These are phyloP conservation scores for Anableps anableps DNA, from an alignment of 2,797 vertebrate genomes.

Conservation along the genomic window DNA sequence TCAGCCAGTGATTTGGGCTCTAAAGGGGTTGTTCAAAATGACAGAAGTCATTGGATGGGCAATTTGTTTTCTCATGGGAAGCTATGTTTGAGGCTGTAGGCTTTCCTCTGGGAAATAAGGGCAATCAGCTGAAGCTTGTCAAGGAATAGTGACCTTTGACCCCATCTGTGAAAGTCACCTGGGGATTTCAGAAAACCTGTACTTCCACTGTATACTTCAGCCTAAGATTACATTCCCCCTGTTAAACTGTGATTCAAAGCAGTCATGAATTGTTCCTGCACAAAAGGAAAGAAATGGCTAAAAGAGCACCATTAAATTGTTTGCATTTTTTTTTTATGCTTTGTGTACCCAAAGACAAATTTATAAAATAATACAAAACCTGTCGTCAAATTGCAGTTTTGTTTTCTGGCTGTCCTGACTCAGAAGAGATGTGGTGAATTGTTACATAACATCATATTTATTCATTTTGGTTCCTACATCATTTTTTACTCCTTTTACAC, in stretches of 20 bases:
- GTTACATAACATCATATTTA: neutral
- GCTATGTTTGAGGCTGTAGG: slow-evolving; percentile 58
- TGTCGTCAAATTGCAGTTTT: neutral
- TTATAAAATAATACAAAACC: neutral
- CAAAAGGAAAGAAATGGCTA: neutral
- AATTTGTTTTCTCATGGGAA: slow-evolving; percentile 69
- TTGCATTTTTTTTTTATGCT: neutral
- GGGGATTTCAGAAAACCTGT: slow-evolving; percentile 40
- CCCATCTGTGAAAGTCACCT: slow-evolving; percentile 37
- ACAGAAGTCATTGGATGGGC: slow-evolving; percentile 65
- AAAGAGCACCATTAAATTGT: neutral
- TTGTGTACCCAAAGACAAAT: neutral
- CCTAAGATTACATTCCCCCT: slow-evolving; percentile 2
- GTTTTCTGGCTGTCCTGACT: neutral
- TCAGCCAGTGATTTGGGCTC: slow-evolving; percentile 55
- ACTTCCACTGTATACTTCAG: slow-evolving; percentile 3
- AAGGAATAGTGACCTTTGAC: slow-evolving; percentile 60
- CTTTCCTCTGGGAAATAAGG: slow-evolving; percentile 64
- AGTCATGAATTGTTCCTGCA: slow-evolving; percentile 3
- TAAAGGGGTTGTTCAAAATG: slow-evolving; percentile 68
- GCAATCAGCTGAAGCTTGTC: slow-evolving; percentile 65
- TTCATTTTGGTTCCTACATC: neutral
- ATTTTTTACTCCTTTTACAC: neutral
- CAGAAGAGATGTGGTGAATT: neutral
- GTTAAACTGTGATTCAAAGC: slow-evolving; percentile 8